Base-by-base conservation (phyloP, 1,140 invertebrate species). In the Euwallacea fornicatus region DNA sequence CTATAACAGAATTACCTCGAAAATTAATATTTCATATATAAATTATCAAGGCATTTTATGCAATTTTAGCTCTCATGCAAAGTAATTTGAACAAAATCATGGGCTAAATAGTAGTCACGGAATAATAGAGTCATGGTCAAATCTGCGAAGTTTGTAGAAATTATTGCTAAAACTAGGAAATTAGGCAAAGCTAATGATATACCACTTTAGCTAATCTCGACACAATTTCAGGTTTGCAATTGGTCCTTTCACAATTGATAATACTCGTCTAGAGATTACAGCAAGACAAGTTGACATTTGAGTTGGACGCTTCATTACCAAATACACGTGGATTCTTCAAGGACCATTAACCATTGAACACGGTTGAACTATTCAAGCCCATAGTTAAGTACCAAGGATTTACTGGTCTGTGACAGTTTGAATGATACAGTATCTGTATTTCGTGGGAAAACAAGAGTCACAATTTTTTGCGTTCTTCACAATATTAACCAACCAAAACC, bases 241-340 rank as follows among this genome's bases (percentile, higher is more conserved):
- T 43, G 59, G 59, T 11, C 42, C 33, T 41, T 61, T 61, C 59
- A 61, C 59, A 42, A 0, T 42, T 11, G 59, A 61, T 61, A 61
- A 41, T 61, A 42, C 42, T 42, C 42, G 59, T 42, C 42, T 60
- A 15, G 21, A 11, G 8, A 42, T 42, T 61, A 42, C 42, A 61
- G 42, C 9, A 42, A 11, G 16, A 61, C 59, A 61, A 61, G 42
- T 61, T 61, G 59, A 42, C 59, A 43, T 61, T 61, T 43, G 0
- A 61, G 42, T 42, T 61, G 33, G 59, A 61, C 59, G 59, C 59
- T 61, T 61, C 59, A 61, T 61, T 61, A 61, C 59, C 59, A 61
- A 43, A 61, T 61, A 61, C 59, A 61, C 59, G 59, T 61, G 59
- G 59, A 8, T 11, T 61, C 21, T 61, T 61, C 11, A 61, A 61